Percentiles rank a stretch among this genome's conserved stretches.
These are phyloP conservation scores for Salarias fasciatus DNA, from an alignment of 2,797 vertebrate species.

Conservation along the genomic window DNA sequence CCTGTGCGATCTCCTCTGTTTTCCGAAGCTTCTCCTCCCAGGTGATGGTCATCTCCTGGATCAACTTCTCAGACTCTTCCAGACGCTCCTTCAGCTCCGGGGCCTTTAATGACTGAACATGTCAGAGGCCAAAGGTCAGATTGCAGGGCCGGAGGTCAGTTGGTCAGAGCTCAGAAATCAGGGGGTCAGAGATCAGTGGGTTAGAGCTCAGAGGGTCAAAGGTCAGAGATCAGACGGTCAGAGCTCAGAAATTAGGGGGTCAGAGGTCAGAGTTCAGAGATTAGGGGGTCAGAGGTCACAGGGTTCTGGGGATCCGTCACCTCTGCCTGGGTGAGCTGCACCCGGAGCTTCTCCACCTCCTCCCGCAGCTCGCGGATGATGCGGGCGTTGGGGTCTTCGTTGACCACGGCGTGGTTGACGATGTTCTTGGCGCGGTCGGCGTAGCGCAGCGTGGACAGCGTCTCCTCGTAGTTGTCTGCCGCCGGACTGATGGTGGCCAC, in stretches of 20 bases:
- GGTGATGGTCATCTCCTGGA: slow-evolving; percentile 90
- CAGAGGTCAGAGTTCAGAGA: too few species aligned
- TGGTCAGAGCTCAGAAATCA: too few species aligned
- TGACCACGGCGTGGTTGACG: slow-evolving; percentile 90
- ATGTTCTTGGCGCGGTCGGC: slow-evolving; percentile 91
- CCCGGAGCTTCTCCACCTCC: slow-evolving; percentile 89
- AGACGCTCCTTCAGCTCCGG: slow-evolving; percentile 85
- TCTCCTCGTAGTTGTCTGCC: slow-evolving; percentile 96
- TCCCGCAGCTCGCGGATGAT: slow-evolving; percentile 91
- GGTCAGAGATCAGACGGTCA: too few species aligned
- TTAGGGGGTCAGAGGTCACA: too few species aligned
- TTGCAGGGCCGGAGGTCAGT: too few species aligned
- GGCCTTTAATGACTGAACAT: slow-evolving; percentile 73
- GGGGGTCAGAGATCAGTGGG: too few species aligned
- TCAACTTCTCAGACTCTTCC: slow-evolving; percentile 91
- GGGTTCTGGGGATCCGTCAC: slow-evolving; percentile 45
- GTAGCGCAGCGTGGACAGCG: slow-evolving; percentile 91
- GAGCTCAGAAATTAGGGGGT: too few species aligned
- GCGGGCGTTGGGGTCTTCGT: slow-evolving; percentile 92
- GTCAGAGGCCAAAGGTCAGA: too few species aligned
- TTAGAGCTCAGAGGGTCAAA: too few species aligned
- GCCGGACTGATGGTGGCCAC: slow-evolving; percentile 96
- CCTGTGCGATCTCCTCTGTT: slow-evolving; percentile 92
- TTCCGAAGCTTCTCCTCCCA: slow-evolving; percentile 94
- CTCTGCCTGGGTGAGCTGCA: slow-evolving; percentile 84